Base-by-base conservation (phyloP, 2,113 vertebrate genomes). In the Alaudala cheleensis region DNA sequence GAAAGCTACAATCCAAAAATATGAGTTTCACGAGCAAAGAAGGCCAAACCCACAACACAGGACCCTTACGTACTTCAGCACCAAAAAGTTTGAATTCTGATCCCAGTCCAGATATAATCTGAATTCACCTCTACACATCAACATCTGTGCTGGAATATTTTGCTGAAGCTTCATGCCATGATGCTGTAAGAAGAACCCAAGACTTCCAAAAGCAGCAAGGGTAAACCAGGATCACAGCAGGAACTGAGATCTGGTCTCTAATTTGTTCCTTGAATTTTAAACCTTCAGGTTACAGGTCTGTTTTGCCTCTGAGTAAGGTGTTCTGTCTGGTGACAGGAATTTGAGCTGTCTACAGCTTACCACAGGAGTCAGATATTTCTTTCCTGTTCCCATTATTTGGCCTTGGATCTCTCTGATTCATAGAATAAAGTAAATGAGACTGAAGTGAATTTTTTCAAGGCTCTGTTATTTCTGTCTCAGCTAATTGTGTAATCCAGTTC, bases 401-500 rank as follows among this genome's bases (percentile, higher is more conserved):
- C 71, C 83, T 89, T 88, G 45, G 62, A 70, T 45, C 47, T 54
- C 71, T 85, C 70, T 66, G 73, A 86, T 95, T 86, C 90, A 88
- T 3, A 87, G n/a, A 88, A 90, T 70, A 66, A 79, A 95, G 54
- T 64, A 95, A 95, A 94, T 77, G 60, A 89, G 49, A 82, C 22
- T 56, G 72, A 66, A 94, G 86, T 1, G 12, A 34, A 86, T 88
- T 80, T 77, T 95, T 76, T 26, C 50, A 77, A 86, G 70, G 81
- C 94, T 80, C 83, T 81, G 77, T 70, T 91, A 91, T 88, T 93
- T 80, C 60, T 72, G 82, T 70, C 86, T 92, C 50, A 91, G 71
- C 64, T 96, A 94, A 93, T 93, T 95, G 84, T 92, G 81, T 71
- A 80, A 96, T 91, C 72, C 84, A 67, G 64, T 56, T 96, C 92